These are phyloP conservation scores for Camelus bactrianus DNA, from an alignment of 2,113 vertebrate species.

Conservation along the genomic window DNA sequence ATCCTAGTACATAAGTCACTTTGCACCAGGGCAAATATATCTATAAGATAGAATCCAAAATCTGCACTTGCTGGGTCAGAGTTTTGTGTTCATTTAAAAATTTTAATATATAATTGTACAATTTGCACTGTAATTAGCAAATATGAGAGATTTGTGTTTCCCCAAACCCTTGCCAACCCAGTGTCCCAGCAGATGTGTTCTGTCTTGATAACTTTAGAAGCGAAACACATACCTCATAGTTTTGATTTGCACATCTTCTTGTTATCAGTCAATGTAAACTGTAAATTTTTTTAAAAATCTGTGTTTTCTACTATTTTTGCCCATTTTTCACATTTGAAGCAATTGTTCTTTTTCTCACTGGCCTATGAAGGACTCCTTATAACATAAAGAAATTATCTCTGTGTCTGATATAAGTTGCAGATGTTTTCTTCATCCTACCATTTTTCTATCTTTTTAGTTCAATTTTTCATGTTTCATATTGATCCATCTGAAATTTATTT, in stretches of 20 bases:
- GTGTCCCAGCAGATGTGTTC: neutral
- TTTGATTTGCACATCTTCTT: neutral
- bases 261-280: neutral
- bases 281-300: too few relatives aligned
- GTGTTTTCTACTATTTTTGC: neutral
- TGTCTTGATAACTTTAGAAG: neutral
- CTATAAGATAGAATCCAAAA: neutral
- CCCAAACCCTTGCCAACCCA: neutral
- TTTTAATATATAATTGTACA: neutral
- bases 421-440: neutral
- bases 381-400: neutral
- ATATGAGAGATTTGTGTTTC: neutral
- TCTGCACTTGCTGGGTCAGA: neutral
- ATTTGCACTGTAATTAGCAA: neutral
- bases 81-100: neutral
- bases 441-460: neutral
- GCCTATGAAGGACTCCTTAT: neutral
- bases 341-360: neutral
- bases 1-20: neutral
- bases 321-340: neutral
- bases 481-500: neutral
- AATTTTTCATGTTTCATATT: neutral
- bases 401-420: neutral
- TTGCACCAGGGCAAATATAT: neutral
- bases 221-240: neutral